phyloP scores from a whole-genome alignment of 2,888 invertebrate genomes.

The Erebia aethiops region DNA sequence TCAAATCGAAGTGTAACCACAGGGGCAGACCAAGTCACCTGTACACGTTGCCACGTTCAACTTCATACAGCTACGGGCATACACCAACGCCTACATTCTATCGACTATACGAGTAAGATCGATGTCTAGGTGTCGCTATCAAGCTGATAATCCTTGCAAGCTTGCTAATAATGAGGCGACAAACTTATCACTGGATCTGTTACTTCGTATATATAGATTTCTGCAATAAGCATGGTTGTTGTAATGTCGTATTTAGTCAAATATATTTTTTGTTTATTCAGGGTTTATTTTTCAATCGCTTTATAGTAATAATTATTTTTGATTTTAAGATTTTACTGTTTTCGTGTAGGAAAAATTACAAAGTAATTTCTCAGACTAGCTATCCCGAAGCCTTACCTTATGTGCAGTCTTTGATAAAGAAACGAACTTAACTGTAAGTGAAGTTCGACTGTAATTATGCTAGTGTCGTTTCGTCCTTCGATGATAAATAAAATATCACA shows the following conservation, averaged over 20 bases:
- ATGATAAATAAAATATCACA: too few species aligned
- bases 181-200: neutral
- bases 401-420: too few species aligned
- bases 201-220: slow-evolving; percentile 3
- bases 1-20: slow-evolving; percentile 48
- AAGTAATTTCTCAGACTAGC: too few species aligned
- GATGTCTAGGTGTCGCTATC: slow-evolving; percentile 53
- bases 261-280: neutral
- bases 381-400: too few species aligned
- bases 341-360: too few species aligned
- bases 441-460: too few species aligned
- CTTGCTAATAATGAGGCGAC: slow-evolving; percentile 18
- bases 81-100: slow-evolving; percentile 79
- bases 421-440: too few species aligned
- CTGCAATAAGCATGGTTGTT: slow-evolving; percentile 13
- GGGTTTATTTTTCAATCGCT: neutral
- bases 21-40: slow-evolving; percentile 78
- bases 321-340: neutral
- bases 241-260: slow-evolving; percentile 9
- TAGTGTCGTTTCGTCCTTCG: too few species aligned
- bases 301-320: neutral
- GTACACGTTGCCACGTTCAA: slow-evolving; percentile 67
- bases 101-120: slow-evolving; percentile 76
- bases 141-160: slow-evolving; percentile 19
- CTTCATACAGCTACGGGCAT: slow-evolving; percentile 73